These are phyloP conservation scores for Sicus ferrugineus DNA, from an alignment of 2,888 invertebrate genomes.

Conservation along the genomic window DNA sequence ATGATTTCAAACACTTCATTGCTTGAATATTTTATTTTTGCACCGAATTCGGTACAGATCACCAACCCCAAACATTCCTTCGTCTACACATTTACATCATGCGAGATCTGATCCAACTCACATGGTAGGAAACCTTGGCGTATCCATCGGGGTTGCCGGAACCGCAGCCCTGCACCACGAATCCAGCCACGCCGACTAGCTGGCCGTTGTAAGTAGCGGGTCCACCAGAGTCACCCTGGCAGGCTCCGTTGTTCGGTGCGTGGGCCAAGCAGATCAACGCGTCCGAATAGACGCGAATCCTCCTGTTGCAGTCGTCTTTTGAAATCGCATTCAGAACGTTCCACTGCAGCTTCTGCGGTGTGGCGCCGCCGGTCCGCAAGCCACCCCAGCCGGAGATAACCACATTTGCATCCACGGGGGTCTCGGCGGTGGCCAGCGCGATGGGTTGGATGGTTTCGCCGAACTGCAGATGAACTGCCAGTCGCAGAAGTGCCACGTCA, in stretches of 20 bases:
- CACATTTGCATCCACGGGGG: slow-evolving; percentile 44
- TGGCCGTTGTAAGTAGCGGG: slow-evolving; percentile 51
- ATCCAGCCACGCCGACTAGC: slow-evolving; percentile 55
- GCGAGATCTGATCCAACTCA: slow-evolving; percentile 51
- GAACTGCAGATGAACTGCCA: slow-evolving; percentile 43
- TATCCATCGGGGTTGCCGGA: slow-evolving; percentile 55
- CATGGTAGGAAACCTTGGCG: slow-evolving; percentile 50
- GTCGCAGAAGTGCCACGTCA: slow-evolving; percentile 54
- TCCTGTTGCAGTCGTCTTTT: neutral
- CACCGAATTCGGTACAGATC: no score
- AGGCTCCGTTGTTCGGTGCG: neutral
- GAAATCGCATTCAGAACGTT: neutral
- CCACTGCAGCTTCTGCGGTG: neutral
- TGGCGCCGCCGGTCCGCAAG: slow-evolving; percentile 33
- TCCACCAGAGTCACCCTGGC: slow-evolving; percentile 41
- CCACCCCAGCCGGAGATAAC: slow-evolving; percentile 57
- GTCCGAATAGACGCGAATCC: slow-evolving; percentile 36
- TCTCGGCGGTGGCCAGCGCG: slow-evolving; percentile 41
- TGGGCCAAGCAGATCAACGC: neutral
- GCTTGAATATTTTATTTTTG: no score
- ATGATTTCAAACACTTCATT: no score
- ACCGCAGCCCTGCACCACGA: slow-evolving; percentile 51
- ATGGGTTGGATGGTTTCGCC: slow-evolving; percentile 45
- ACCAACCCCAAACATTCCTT: no score
- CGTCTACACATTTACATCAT: no score